These are phyloP conservation scores for Trichogramma dendrolimi DNA, from an alignment of 2,888 invertebrate genomes.

Conservation along the genomic window DNA sequence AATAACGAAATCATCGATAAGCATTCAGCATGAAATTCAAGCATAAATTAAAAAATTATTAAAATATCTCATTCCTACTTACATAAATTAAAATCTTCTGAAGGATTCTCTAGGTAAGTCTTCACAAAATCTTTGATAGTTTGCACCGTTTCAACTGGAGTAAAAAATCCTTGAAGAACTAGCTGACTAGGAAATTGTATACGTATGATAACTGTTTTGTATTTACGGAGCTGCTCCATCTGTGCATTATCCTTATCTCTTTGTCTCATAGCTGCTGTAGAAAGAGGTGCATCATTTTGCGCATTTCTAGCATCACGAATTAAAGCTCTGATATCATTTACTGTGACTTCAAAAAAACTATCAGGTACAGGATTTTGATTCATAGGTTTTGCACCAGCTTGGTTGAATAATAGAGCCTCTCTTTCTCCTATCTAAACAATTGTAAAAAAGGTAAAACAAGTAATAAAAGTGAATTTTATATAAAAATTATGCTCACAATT, in stretches of 20 bases:
- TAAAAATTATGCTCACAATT: slow-evolving; percentile 34
- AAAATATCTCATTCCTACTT: slow-evolving; percentile 51
- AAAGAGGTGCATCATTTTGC: slow-evolving; percentile 69
- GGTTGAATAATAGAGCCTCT: slow-evolving; percentile 70
- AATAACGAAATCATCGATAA: neutral
- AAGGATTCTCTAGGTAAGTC: slow-evolving; percentile 64
- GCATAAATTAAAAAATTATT: neutral
- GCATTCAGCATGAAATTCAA: slow-evolving; percentile 3
- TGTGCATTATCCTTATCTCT: slow-evolving; percentile 58
- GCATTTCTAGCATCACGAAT: slow-evolving; percentile 67
- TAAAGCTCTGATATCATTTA: slow-evolving; percentile 74
- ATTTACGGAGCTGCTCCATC: slow-evolving; percentile 61
- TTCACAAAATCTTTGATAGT: slow-evolving; percentile 72
- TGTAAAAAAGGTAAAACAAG: neutral
- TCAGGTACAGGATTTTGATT: slow-evolving; percentile 74
- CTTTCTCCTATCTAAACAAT: slow-evolving; percentile 65
- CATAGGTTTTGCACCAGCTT: slow-evolving; percentile 56
- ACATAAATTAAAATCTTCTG: slow-evolving; percentile 74
- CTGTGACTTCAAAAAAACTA: slow-evolving; percentile 82
- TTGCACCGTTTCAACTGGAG: slow-evolving; percentile 69
- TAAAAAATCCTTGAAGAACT: slow-evolving; percentile 82
- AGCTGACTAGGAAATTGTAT: slow-evolving; percentile 82
- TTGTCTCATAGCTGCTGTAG: slow-evolving; percentile 63
- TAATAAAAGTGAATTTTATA: neutral
- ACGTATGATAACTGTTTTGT: slow-evolving; percentile 74